A percentile compares a stretch with the other conserved stretches of the same genome.
These are phyloP conservation scores for Arrhopalites spinosus DNA, from an alignment of 2,888 invertebrate species.

Conservation along the genomic window DNA sequence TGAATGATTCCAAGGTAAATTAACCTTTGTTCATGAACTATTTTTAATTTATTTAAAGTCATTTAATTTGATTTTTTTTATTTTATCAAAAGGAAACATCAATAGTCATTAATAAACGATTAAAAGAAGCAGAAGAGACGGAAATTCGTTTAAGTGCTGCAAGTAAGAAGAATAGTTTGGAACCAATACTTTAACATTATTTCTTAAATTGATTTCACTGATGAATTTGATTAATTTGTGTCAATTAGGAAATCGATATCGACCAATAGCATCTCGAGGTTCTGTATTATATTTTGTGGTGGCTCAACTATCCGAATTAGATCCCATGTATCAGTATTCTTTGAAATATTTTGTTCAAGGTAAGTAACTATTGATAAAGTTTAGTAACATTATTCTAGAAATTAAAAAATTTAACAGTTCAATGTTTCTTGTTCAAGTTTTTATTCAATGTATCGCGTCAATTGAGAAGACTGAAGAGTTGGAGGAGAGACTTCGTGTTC, in stretches of 20 bases:
- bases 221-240: no score
- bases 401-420: no score
- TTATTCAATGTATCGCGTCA: constrained; percentile 71
- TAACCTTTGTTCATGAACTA: no score
- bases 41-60: no score
- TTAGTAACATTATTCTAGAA: no score
- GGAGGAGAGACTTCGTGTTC: constrained; percentile 69
- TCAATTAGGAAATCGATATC: no score
- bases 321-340: constrained; percentile 95
- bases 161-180: constrained; percentile 79
- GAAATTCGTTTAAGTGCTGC: constrained; percentile 84
- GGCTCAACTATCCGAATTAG: constrained; percentile 83
- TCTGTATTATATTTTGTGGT: constrained; percentile 90
- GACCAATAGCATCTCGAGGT: constrained; percentile 82
- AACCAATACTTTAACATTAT: no score
- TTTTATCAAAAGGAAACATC: constrained; percentile 89
- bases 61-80: no score
- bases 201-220: no score
- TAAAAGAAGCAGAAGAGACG: constrained; percentile 84
- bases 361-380: no score
- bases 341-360: constrained; percentile 87
- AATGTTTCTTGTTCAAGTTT: no score
- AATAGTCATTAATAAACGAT: constrained; percentile 83
- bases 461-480: constrained; percentile 72
- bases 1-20: constrained; percentile 88